Evolutionary conservation across 2,113 vertebrate genomes (phyloP).

Genomic region (Calonectris borealis): DNA sequence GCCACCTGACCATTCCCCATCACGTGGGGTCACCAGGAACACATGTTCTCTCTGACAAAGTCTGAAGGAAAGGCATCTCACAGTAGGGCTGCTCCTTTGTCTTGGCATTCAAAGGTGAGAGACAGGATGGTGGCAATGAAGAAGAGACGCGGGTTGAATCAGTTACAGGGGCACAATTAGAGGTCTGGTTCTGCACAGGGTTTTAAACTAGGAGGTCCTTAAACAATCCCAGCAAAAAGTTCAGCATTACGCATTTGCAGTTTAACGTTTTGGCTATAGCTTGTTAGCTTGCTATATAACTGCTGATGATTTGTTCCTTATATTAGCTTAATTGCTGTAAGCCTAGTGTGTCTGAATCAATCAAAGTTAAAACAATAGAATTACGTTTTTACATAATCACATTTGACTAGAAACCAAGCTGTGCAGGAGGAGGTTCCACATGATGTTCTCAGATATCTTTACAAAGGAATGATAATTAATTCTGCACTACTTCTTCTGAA

Average conservation of each 20-base stretch:
- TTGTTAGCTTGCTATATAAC: not conserved
- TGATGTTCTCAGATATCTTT: slow-evolving; percentile 34
- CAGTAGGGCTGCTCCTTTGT: not conserved
- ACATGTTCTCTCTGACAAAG: not conserved
- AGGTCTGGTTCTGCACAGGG: not conserved
- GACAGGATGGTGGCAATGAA: not conserved
- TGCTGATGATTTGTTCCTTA: slow-evolving; percentile 11
- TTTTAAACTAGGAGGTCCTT: not conserved
- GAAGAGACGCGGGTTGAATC: accelerated
- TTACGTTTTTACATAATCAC: slow-evolving; percentile 20
- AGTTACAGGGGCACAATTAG: not conserved
- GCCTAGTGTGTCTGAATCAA: slow-evolving; percentile 10
- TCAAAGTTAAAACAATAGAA: slow-evolving; percentile 47
- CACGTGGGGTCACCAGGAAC: accelerated
- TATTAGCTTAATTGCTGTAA: slow-evolving; percentile 36
- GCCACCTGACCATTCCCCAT: not conserved
- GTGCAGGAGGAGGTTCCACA: not conserved
- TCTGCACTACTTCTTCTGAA: slow-evolving; percentile 38
- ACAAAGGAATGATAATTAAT: slow-evolving; percentile 46
- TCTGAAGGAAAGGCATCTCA: not conserved
- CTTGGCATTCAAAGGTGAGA: not conserved
- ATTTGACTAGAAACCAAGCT: slow-evolving; percentile 31
- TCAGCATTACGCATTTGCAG: not conserved
- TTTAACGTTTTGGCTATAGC: not conserved
- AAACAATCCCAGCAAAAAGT: not conserved